These are phyloP conservation scores for Anabacerthia variegaticeps DNA, from an alignment of 2,797 vertebrate species.

Conservation along the genomic window DNA sequence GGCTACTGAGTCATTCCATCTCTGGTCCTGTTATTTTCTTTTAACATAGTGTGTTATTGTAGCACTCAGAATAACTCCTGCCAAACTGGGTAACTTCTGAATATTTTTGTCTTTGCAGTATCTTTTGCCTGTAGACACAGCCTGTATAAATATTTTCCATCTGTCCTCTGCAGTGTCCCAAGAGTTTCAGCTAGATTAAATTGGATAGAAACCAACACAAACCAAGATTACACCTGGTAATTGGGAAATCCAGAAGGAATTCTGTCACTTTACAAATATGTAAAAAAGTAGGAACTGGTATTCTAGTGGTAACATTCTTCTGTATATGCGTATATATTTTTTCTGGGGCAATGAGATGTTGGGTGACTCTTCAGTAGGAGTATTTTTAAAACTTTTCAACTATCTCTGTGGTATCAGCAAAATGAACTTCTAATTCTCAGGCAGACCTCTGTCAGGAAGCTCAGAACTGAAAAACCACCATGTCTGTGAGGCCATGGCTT, in stretches of 20 bases:
- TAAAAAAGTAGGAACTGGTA: not conserved
- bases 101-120: slow-evolving; percentile 11
- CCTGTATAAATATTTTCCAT: slow-evolving; percentile 14
- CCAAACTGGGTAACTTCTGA: not conserved
- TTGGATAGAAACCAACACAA: slow-evolving; percentile 20
- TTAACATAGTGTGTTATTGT: not conserved
- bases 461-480: not conserved
- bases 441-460: not conserved
- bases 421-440: not conserved
- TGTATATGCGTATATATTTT: not conserved
- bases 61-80: not conserved
- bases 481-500: not conserved
- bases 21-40: not conserved
- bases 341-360: not conserved
- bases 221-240: slow-evolving; percentile 2
- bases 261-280: not conserved
- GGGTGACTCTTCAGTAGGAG: not conserved
- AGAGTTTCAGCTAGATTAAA: not conserved
- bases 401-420: not conserved
- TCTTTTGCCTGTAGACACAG: not conserved
- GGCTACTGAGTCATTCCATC: not conserved
- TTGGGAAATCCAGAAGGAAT: not conserved
- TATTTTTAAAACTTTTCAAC: not conserved
- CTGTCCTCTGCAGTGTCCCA: not conserved
- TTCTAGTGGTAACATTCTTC: not conserved